Base-by-base conservation (phyloP, 2,888 invertebrate species). In the Lutraria lutraria region DNA sequence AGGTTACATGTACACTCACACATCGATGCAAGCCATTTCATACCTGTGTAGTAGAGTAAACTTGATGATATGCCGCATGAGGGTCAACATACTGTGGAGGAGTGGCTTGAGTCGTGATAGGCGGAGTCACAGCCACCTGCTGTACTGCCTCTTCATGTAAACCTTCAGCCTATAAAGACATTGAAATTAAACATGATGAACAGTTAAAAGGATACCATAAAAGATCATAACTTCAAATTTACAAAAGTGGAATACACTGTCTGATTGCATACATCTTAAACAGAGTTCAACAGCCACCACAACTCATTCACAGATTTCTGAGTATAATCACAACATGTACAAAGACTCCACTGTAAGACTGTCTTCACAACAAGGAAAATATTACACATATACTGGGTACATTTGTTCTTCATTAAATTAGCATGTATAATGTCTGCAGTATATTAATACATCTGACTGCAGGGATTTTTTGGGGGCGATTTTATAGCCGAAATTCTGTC, bases 21-120 rank as follows among this genome's bases (percentile, higher is more conserved):
- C 83, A 82, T 56, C 79, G 53, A 87, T 52, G 76, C n/a, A 53
- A 79, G 76, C 87, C 56, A 81, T 43, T n/a, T 83, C 90, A 86
- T 90, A 90, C 90, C 90, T 90, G 90, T 56, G 90, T 81, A 21
- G 85, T 25, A 16, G 88, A 68, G 82, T 88, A 90, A n/a, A 86
- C 88, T 68, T 88, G 88, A 34, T 90, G 90, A 79, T 90, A 88
- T 0, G 87, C 87, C 25, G 87, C 85, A 19, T 88, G 85, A 56
- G 89, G 85, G n/a, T 85, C 90, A 13, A 80, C 56, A 68, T 90
- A 90, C 25, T 86, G 82, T 21, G 88, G 85, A 29, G 89, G 89
- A 16, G 89, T 87, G 72, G 90, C 72, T 53, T 89, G 90, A 21
- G 79, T 83, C 21, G 86, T 56, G 29, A 63, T 80, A 21, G 88